Evolutionary conservation across 2,113 vertebrate genomes (phyloP).

Genomic region (Leiothrix lutea): DNA sequence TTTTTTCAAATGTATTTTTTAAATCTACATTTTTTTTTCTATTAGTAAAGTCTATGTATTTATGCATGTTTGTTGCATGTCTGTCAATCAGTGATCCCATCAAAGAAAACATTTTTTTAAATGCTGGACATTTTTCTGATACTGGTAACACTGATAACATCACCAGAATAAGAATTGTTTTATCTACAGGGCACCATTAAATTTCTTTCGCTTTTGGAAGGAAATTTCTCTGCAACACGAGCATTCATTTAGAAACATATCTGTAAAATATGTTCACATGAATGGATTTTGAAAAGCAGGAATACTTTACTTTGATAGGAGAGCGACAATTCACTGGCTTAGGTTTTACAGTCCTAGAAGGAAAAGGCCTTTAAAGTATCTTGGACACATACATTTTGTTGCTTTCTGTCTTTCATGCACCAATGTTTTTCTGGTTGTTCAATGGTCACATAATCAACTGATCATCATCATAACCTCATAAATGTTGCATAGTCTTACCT

Average conservation of each 20-base stretch:
- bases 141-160: neutral
- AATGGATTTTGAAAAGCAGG: neutral
- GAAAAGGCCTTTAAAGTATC: neutral
- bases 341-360: neutral
- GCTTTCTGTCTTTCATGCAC: neutral
- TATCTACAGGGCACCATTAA: constrained; percentile 39
- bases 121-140: constrained; percentile 41
- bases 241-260: constrained; percentile 17
- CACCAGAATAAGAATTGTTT: constrained; percentile 39
- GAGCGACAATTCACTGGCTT: neutral
- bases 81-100: neutral
- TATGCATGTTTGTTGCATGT: neutral
- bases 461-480: neutral
- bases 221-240: constrained; percentile 45
- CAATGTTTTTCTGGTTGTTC: neutral
- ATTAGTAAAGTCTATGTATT: neutral
- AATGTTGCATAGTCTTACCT: neutral
- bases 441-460: neutral
- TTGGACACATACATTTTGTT: neutral
- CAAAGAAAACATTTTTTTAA: constrained; percentile 42
- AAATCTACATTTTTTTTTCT: constrained; percentile 37
- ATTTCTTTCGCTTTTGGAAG: constrained; percentile 30
- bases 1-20: neutral
- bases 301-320: neutral
- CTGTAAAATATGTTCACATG: neutral